Percentiles rank a stretch among this genome's conserved stretches.
These are phyloP conservation scores for Cyprinella venusta DNA, from an alignment of 2,797 vertebrate species.

Conservation along the genomic window DNA sequence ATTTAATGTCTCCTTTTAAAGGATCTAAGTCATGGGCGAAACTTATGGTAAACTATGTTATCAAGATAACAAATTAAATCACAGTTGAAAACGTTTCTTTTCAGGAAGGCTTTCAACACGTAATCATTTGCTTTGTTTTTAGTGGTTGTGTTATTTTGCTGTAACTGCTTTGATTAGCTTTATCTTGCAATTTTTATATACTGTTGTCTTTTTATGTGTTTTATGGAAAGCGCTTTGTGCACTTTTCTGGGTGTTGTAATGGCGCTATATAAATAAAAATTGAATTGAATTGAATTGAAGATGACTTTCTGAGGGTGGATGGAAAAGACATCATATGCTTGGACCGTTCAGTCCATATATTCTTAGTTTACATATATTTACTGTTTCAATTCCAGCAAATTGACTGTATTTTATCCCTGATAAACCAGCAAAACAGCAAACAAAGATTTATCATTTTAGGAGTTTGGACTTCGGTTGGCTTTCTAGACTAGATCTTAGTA, in stretches of 20 bases:
- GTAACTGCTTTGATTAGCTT: too few relatives aligned
- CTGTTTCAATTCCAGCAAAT: background rate
- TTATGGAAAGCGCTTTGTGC: too few relatives aligned
- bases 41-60: background rate
- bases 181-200: too few relatives aligned
- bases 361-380: slow-evolving; percentile 32
- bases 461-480: background rate
- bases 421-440: background rate
- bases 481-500: background rate
- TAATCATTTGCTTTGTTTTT: too few relatives aligned
- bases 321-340: slow-evolving; percentile 44
- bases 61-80: too few relatives aligned
- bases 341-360: slow-evolving; percentile 39
- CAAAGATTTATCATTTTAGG: background rate
- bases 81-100: too few relatives aligned
- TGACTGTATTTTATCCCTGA: background rate
- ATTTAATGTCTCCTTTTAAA: background rate
- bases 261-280: too few relatives aligned
- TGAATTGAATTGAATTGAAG: too few relatives aligned
- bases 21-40: background rate
- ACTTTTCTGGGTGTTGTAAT: too few relatives aligned
- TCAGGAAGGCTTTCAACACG: too few relatives aligned
- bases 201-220: too few relatives aligned
- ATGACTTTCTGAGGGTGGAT: slow-evolving; percentile 24
- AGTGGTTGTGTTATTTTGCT: too few relatives aligned